A percentile compares a stretch with the other conserved stretches of the same genome.
phyloP scores from a whole-genome alignment of 2,888 invertebrate genomes.

The Yponomeuta sedellus region DNA sequence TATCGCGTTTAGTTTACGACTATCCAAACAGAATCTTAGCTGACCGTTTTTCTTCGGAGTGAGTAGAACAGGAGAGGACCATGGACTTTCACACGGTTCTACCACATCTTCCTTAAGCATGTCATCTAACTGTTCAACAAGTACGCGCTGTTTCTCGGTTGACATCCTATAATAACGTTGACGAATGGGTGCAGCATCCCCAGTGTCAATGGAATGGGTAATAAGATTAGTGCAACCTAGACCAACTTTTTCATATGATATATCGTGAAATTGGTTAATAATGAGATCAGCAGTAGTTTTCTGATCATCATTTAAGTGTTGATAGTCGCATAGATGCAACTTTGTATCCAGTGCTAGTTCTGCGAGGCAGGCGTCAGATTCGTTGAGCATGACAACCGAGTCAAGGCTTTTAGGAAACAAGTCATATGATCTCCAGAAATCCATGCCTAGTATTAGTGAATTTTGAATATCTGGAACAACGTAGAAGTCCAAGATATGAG shows the following conservation, averaged over 20 bases:
- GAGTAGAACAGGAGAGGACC: constrained; percentile 27
- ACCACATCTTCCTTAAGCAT: constrained; percentile 23
- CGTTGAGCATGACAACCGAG: background rate
- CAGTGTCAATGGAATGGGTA: constrained; percentile 15
- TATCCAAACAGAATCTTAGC: constrained; percentile 24
- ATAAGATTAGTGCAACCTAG: constrained; percentile 21
- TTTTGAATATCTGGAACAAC: constrained; percentile 11
- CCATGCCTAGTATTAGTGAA: constrained; percentile 14
- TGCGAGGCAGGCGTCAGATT: background rate
- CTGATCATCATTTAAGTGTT: constrained; percentile 9
- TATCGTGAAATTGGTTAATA: constrained; percentile 21
- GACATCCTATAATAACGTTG: constrained; percentile 27
- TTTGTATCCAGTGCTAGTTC: background rate
- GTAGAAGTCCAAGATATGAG: background rate
- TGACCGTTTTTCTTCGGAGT: constrained; percentile 22
- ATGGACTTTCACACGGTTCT: constrained; percentile 28
- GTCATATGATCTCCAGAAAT: constrained; percentile 11
- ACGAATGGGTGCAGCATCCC: constrained; percentile 11
- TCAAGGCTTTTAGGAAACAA: constrained; percentile 5
- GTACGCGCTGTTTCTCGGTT: constrained; percentile 26
- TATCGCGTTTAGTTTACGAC: constrained; percentile 23
- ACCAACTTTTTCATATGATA: constrained; percentile 23
- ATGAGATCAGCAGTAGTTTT: constrained; percentile 14
- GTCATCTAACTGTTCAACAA: constrained; percentile 17
- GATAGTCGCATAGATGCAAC: background rate